Conservation (phyloP, 1,140 invertebrate genomes). For the Lucilia cuprina region DNA sequence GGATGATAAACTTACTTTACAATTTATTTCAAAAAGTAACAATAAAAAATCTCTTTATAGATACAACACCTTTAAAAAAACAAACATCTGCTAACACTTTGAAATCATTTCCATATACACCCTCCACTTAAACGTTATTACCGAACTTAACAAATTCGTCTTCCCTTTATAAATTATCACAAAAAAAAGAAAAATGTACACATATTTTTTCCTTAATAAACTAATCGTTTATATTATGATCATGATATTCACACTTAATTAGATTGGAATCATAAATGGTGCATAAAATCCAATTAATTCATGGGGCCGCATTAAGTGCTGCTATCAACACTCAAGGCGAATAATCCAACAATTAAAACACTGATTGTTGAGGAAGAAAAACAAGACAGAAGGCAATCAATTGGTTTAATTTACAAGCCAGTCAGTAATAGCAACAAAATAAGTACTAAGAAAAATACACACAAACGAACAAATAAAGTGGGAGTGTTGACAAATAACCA, state of each 20-base stretch:
- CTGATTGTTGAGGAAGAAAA: not conserved
- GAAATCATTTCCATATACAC: too few species aligned
- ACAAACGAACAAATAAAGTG: not conserved
- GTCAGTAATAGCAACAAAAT: not conserved
- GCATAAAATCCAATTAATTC: constrained; percentile 4
- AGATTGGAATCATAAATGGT: not conserved
- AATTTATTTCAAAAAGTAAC: too few species aligned
- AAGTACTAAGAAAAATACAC: not conserved
- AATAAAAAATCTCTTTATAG: too few species aligned
- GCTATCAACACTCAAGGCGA: not conserved
- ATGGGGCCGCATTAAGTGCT: constrained; percentile 12
- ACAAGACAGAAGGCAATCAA: not conserved
- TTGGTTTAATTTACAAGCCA: not conserved
- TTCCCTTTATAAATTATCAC: not conserved
- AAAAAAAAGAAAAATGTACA: too few species aligned
- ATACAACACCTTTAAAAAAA: too few species aligned
- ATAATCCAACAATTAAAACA: constrained; percentile 10
- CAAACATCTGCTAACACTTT: too few species aligned
- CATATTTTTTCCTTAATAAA: not conserved
- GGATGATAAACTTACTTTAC: too few species aligned
- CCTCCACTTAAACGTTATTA: too few species aligned
- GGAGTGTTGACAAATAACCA: constrained; percentile 12
- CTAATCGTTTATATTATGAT: not conserved
- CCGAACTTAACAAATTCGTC: too few species aligned
- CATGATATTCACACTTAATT: not conserved